Conservation (phyloP, 2,113 vertebrate species). For the Ammospiza nelsoni region DNA sequence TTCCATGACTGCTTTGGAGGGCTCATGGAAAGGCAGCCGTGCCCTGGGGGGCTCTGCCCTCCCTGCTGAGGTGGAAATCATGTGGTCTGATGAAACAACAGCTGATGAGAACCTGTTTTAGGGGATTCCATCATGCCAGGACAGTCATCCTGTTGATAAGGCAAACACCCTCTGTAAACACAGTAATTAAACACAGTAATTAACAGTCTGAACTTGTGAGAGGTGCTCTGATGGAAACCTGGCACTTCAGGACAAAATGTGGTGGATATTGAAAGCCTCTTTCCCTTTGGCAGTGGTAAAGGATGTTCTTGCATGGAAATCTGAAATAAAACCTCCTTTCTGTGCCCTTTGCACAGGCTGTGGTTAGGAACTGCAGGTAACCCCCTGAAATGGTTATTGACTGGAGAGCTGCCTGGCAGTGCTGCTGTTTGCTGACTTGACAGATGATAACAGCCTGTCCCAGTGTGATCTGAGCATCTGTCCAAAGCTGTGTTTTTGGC, state of each 20-base stretch:
- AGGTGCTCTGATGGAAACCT: not conserved
- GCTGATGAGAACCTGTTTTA: not conserved
- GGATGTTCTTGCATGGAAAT: not conserved
- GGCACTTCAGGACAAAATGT: accelerated
- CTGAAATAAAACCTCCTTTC: not conserved
- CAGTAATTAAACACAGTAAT: not conserved
- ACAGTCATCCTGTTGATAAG: slow-evolving; percentile 17
- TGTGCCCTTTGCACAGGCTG: not conserved
- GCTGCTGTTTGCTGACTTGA: not conserved
- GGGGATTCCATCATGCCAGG: not conserved
- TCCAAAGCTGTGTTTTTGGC: not conserved
- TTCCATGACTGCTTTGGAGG: not conserved
- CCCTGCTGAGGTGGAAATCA: not conserved
- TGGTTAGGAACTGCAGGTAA: not conserved
- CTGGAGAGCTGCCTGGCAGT: not conserved
- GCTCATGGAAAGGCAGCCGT: not conserved
- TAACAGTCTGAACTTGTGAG: not conserved
- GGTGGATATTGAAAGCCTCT: not conserved
- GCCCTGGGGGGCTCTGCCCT: not conserved
- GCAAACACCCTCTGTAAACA: not conserved
- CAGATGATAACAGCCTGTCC: not conserved
- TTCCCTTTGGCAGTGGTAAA: not conserved
- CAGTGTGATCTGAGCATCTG: not conserved
- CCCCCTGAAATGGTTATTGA: not conserved
- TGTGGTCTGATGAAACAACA: not conserved